phyloP scores from a whole-genome alignment of 2,113 vertebrate genomes.

The Paratilapia polleni region DNA sequence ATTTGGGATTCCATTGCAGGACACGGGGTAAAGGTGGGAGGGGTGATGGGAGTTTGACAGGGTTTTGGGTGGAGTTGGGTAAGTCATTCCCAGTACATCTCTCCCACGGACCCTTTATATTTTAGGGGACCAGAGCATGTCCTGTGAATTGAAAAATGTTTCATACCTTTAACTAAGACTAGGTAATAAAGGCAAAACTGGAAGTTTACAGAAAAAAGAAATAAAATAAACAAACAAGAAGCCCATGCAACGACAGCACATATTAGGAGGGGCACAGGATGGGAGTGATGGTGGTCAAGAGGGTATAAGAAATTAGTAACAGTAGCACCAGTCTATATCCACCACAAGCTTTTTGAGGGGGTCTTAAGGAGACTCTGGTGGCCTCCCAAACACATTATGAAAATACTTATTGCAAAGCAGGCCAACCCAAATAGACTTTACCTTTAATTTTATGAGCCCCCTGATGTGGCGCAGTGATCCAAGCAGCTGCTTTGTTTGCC shows the following conservation, averaged over 20 bases:
- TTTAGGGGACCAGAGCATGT: neutral
- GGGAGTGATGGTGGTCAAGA: neutral
- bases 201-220: neutral
- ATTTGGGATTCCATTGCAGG: conserved; percentile 73
- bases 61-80: conserved; percentile 24
- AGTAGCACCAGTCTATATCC: neutral
- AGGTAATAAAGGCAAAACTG: neutral
- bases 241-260: neutral
- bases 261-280: neutral
- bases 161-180: neutral
- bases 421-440: neutral
- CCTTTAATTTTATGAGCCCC: neutral
- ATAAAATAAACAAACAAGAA: too few relatives aligned
- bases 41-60: conserved; percentile 23
- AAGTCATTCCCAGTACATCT: conserved; percentile 15
- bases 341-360: neutral
- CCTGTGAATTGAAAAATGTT: conserved; percentile 4
- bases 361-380: neutral
- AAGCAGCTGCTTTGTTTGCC: neutral
- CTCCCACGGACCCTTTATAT: neutral
- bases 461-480: neutral
- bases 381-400: neutral
- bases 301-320: neutral
- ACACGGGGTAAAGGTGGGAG: conserved; percentile 40
- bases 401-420: conserved; percentile 6